These are phyloP conservation scores for Hylaeus volcanicus DNA, from an alignment of 1,140 invertebrate species.

Conservation along the genomic window DNA sequence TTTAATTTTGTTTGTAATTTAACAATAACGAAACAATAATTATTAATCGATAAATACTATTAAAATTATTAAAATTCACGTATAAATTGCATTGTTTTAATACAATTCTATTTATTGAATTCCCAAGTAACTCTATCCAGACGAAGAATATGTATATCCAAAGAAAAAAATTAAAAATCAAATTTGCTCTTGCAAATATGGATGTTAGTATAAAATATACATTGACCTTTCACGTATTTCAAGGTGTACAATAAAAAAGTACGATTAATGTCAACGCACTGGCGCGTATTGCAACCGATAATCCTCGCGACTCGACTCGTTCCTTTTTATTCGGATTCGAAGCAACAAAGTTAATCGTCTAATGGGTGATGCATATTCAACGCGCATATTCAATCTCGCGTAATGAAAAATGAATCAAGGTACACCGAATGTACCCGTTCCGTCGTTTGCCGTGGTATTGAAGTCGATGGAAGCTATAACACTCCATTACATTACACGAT, in stretches of 20 bases:
- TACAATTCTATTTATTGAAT: too few relatives aligned
- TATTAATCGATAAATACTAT: too few relatives aligned
- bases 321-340: neutral
- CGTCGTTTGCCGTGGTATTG: neutral
- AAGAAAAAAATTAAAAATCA: too few relatives aligned
- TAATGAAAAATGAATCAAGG: neutral
- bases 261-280: neutral
- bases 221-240: too few relatives aligned
- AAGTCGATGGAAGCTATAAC: neutral
- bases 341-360: neutral
- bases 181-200: too few relatives aligned
- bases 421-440: neutral
- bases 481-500: slow-evolving; percentile 17
- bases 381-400: neutral
- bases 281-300: neutral
- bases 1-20: too few relatives aligned
- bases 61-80: too few relatives aligned
- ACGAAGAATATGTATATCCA: too few relatives aligned
- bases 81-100: too few relatives aligned
- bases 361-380: neutral
- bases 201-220: too few relatives aligned
- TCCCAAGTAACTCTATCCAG: too few relatives aligned
- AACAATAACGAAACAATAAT: too few relatives aligned
- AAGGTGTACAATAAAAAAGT: neutral
- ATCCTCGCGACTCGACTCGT: neutral